These are phyloP conservation scores for Pseudochirops cupreus DNA, from an alignment of 2,797 vertebrate species.

Conservation along the genomic window DNA sequence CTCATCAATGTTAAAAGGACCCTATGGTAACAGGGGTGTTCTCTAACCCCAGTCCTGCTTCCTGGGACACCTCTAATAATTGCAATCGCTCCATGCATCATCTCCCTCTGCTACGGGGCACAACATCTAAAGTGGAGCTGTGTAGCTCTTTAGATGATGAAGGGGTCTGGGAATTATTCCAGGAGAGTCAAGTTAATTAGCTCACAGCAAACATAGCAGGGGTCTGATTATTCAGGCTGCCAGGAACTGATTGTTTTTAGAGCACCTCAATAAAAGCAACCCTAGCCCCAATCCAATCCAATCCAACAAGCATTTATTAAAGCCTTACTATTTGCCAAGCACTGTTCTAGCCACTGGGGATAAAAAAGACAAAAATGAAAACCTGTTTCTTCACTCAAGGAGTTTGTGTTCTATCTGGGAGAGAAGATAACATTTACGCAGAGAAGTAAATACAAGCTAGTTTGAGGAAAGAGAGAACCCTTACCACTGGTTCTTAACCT, in stretches of 20 bases:
- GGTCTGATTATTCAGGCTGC: conserved; percentile 69
- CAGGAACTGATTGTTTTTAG: conserved; percentile 76
- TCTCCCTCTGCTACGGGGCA: conserved; percentile 34
- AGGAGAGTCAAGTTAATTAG: conserved; percentile 82
- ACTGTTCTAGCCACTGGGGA: background rate
- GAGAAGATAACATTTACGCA: background rate
- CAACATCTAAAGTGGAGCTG: background rate
- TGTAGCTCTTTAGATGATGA: conserved; percentile 70
- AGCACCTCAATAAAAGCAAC: conserved; percentile 59
- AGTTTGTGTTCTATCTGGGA: background rate
- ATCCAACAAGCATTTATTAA: background rate
- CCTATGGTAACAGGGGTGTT: rapidly evolving
- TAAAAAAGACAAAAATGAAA: background rate
- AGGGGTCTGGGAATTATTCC: conserved; percentile 75
- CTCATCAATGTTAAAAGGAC: background rate
- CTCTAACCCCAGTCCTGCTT: background rate
- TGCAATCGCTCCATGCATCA: conserved; percentile 11
- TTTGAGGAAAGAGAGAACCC: background rate
- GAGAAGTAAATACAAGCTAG: background rate
- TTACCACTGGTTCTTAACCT: background rate
- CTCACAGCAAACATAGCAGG: conserved; percentile 77
- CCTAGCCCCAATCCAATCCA: conserved; percentile 28
- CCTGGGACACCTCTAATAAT: background rate
- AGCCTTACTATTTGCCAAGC: background rate
- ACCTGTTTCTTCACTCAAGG: background rate